phyloP scores from a whole-genome alignment of 2,888 invertebrate genomes.

The Drosophila fulvimacula region DNA sequence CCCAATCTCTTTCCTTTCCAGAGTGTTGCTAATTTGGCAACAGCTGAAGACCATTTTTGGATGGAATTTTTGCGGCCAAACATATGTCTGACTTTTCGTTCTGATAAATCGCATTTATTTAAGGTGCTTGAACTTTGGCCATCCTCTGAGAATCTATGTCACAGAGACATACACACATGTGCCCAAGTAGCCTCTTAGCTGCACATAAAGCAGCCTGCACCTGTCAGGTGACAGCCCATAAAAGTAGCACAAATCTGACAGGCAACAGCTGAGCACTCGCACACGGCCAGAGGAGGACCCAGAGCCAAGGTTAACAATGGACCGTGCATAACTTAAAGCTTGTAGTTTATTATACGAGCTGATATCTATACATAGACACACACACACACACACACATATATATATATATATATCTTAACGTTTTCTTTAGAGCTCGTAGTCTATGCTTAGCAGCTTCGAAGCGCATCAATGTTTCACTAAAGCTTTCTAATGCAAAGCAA shows the following conservation, averaged over 20 bases:
- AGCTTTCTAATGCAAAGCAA: background rate
- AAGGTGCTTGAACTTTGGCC: conserved; percentile 19
- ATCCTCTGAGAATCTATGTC: conserved; percentile 4
- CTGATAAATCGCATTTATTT: conserved; percentile 59
- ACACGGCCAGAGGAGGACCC: background rate
- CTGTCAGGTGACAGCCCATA: conserved; percentile 23
- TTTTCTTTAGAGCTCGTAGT: background rate
- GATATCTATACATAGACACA: no score
- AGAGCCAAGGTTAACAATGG: conserved; percentile 23
- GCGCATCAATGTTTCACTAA: background rate
- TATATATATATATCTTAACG: no score
- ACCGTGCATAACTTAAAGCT: conserved; percentile 20
- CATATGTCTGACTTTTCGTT: conserved; percentile 19
- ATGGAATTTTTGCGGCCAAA: conserved; percentile 47
- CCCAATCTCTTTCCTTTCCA: background rate
- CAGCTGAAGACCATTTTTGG: conserved; percentile 65
- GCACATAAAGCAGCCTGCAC: conserved; percentile 10
- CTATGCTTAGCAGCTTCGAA: no score
- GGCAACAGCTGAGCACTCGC: conserved; percentile 23
- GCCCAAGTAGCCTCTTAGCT: conserved; percentile 15
- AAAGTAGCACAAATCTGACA: conserved; percentile 27
- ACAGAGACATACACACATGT: background rate
- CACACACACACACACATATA: no score
- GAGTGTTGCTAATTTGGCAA: conserved; percentile 69
- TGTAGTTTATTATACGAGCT: conserved; percentile 3